Evolutionary conservation across 35 echinoderm and acorn worm genomes (phyloP), one percentile per base, ranked within the genome.

Genomic region (Eucidaris tribuloides): DNA sequence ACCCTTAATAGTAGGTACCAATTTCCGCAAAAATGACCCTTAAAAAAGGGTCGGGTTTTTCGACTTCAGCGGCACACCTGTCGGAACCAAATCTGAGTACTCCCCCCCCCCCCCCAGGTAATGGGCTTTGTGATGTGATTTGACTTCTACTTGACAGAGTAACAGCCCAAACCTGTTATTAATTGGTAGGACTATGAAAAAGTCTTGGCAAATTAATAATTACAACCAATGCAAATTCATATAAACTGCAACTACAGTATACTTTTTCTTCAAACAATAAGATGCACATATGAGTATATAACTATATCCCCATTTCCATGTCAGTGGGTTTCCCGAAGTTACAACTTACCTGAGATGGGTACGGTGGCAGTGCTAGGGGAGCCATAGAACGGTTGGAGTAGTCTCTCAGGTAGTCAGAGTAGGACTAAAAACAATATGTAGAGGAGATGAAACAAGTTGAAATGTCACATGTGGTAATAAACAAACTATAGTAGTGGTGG

Each of bases 401-500:
- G 29, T 88, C 85, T 60, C 85, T 39, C 18, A 81, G 43, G 59
- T 88, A 88, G 77, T 88, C 85, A 39, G 85, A 88, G 45, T 88
- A 88, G 0, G 85, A 88, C 85, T 88, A 77, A 3, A 80, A 48
- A 34, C 13, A 34, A 62, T 9, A 65, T n/a, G 24, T 25, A 65
- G 0, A 45, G 15, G n/a, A n/a, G n/a, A n/a, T n/a, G n/a, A n/a
- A n/a, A n/a, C n/a, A n/a, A n/a, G n/a, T n/a, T n/a, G n/a, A n/a
- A n/a, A n/a, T n/a, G n/a, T n/a, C n/a, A n/a, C n/a, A n/a, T n/a
- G n/a, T n/a, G n/a, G n/a, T n/a, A n/a, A n/a, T n/a, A n/a, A n/a
- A n/a, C n/a, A n/a, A n/a, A n/a, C n/a, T n/a, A n/a, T n/a, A n/a
- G n/a, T n/a, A n/a, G n/a, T n/a, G n/a, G n/a, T n/a, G n/a, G n/a